Evolutionary conservation across 2,797 vertebrate species (phyloP).

Genomic region (Threskiornis aethiopicus): DNA sequence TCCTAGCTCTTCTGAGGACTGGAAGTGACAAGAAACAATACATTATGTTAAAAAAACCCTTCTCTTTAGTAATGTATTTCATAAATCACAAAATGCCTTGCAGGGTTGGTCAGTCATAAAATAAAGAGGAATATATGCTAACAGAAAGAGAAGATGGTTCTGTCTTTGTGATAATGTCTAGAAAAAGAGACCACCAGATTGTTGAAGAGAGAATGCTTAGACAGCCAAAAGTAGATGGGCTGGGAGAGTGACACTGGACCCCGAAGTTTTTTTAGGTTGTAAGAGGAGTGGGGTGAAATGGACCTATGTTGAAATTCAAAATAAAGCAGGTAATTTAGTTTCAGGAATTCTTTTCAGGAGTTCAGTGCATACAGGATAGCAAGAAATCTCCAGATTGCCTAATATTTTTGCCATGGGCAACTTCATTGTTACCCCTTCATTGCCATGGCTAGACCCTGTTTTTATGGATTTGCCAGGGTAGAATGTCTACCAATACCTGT

Average conservation of each 20-base stretch:
- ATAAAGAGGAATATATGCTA: background rate
- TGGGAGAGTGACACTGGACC: background rate
- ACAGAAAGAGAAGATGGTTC: background rate
- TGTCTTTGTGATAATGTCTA: background rate
- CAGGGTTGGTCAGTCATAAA: background rate
- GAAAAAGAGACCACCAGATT: background rate
- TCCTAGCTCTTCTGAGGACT: background rate
- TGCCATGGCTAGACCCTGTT: background rate
- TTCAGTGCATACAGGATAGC: background rate
- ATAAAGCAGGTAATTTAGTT: background rate
- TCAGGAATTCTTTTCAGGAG: background rate
- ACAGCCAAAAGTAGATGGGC: background rate
- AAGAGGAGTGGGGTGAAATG: background rate
- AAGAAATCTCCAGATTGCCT: background rate
- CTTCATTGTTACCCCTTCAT: background rate
- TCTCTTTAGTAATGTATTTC: background rate
- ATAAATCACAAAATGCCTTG: background rate
- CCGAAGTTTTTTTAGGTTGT: background rate
- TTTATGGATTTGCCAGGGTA: background rate
- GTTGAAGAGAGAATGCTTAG: background rate
- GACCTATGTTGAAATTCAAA: background rate
- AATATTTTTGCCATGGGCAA: background rate
- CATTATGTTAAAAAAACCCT: background rate
- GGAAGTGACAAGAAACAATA: background rate
- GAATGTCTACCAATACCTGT: background rate